phyloP scores from a whole-genome alignment of 2,888 invertebrate genomes.

The Leuctra nigra region DNA sequence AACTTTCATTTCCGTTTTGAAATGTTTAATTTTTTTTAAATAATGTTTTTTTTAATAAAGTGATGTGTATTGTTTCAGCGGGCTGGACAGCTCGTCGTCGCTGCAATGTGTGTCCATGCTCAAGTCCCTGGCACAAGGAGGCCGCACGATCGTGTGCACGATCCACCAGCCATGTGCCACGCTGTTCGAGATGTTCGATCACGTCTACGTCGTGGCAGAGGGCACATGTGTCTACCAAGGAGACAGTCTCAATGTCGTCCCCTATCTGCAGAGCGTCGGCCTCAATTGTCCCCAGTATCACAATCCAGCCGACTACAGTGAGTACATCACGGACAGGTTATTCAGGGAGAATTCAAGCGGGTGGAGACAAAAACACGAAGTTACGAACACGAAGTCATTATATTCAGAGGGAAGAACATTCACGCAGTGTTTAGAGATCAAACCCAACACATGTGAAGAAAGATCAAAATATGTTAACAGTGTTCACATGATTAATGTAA shows the following conservation, averaged over 20 bases:
- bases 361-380: no score
- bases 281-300: constrained; percentile 52
- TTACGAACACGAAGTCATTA: no score
- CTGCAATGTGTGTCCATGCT: constrained; percentile 47
- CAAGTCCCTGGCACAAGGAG: constrained; percentile 44
- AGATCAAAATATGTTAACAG: no score
- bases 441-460: no score
- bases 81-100: constrained; percentile 49
- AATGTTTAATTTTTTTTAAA: no score
- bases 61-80: constrained; percentile 43
- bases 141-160: constrained; percentile 51
- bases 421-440: no score
- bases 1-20: no score
- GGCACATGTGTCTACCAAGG: constrained; percentile 52
- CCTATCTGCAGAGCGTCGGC: constrained; percentile 45
- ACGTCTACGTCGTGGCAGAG: constrained; percentile 50
- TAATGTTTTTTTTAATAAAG: neutral
- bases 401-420: no score
- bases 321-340: no score
- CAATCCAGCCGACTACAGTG: constrained; percentile 56
- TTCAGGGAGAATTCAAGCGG: no score
- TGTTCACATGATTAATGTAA: no score
- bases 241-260: constrained; percentile 43
- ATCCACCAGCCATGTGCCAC: constrained; percentile 55
- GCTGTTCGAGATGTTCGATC: constrained; percentile 50